Conservation (phyloP, 2,888 invertebrate genomes). For the Urechis unicinctus region DNA sequence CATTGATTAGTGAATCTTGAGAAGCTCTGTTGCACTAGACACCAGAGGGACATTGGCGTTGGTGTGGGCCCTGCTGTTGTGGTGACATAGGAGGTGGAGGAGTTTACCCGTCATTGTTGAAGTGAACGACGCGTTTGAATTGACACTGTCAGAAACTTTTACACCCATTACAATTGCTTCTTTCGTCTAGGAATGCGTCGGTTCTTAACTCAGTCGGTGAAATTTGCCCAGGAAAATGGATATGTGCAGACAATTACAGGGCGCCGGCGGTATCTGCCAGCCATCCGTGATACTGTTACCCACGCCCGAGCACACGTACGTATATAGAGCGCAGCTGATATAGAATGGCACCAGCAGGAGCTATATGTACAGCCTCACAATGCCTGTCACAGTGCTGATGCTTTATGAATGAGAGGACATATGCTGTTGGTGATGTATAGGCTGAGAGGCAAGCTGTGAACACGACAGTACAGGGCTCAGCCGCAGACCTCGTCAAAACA, state of each 20-base stretch:
- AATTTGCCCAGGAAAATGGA: constrained; percentile 64
- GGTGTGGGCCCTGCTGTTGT: too few relatives aligned
- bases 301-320: constrained; percentile 49
- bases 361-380: neutral
- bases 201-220: constrained; percentile 59
- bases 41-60: too few relatives aligned
- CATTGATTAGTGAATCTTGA: too few relatives aligned
- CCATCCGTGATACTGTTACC: constrained; percentile 61
- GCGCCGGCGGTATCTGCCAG: constrained; percentile 69
- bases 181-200: constrained; percentile 55
- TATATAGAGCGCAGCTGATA: neutral
- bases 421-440: constrained; percentile 50
- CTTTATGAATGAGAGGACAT: neutral
- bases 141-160: too few relatives aligned
- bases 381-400: neutral
- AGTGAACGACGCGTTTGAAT: too few relatives aligned
- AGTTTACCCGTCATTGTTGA: too few relatives aligned
- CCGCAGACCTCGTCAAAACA: constrained; percentile 88
- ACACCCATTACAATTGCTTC: neutral
- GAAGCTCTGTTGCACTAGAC: too few relatives aligned
- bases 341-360: neutral
- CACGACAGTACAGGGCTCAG: constrained; percentile 91
- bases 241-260: constrained; percentile 79
- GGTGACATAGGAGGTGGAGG: too few relatives aligned
- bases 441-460: constrained; percentile 96